Conservation (phyloP, 2,797 vertebrate species). For the Scarus forsteni region DNA sequence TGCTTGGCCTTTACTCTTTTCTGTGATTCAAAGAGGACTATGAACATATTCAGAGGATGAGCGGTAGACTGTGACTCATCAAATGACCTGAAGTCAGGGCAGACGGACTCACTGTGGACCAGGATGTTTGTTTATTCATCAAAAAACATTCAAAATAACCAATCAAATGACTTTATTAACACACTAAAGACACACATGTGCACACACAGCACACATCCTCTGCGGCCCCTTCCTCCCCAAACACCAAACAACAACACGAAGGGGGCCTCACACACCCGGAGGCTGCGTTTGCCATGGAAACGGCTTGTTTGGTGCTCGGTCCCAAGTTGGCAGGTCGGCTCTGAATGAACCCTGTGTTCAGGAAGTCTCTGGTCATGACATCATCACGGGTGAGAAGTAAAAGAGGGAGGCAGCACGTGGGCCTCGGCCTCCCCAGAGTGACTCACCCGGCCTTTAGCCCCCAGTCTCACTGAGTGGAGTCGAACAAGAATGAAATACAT, state of each 20-base stretch:
- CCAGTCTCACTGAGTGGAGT: constrained; percentile 49
- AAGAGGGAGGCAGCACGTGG: constrained; percentile 58
- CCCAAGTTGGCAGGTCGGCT: constrained; percentile 58
- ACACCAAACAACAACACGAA: constrained; percentile 68
- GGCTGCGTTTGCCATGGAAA: constrained; percentile 69
- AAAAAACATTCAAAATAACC: constrained; percentile 3
- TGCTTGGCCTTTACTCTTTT: constrained; percentile 12
- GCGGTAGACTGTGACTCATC: constrained; percentile 66
- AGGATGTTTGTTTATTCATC: constrained; percentile 43
- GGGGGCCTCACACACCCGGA: constrained; percentile 43
- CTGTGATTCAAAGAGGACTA: constrained; percentile 34
- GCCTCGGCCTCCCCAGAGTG: constrained; percentile 43
- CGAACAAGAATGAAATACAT: constrained; percentile 63
- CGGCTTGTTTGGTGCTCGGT: constrained; percentile 74
- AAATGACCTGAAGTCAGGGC: constrained; percentile 27
- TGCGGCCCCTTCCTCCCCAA: constrained; percentile 43
- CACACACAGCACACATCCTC: constrained; percentile 22
- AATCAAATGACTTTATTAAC: constrained; percentile 20
- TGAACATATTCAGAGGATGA: constrained; percentile 9
- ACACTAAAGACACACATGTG: constrained; percentile 12
- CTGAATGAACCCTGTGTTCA: constrained; percentile 86
- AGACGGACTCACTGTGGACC: constrained; percentile 32
- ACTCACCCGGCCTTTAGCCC: constrained; percentile 79
- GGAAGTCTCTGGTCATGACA: constrained; percentile 82
- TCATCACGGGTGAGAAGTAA: constrained; percentile 64